These are phyloP conservation scores for Schrankia costaestrigalis DNA, from an alignment of 2,888 invertebrate genomes.

Conservation along the genomic window DNA sequence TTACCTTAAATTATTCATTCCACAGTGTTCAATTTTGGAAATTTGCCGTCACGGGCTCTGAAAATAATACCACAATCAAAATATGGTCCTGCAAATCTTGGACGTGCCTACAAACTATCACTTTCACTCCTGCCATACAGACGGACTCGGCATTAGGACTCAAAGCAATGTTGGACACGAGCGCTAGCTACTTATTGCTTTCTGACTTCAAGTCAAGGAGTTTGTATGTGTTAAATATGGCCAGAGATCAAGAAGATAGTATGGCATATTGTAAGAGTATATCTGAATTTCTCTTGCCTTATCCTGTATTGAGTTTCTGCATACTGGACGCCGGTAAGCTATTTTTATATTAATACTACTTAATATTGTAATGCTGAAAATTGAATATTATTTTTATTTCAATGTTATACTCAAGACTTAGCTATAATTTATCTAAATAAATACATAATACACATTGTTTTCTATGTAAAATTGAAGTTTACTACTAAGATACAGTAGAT, in stretches of 20 bases:
- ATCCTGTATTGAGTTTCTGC: conserved; percentile 93
- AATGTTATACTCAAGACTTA: too few relatives aligned
- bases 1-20: too few relatives aligned
- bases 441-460: too few relatives aligned
- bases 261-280: conserved; percentile 86
- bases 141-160: conserved; percentile 67
- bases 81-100: conserved; percentile 97
- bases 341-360: too few relatives aligned
- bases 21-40: conserved; percentile 91
- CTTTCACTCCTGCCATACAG: conserved; percentile 80
- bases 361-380: too few relatives aligned
- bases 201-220: conserved; percentile 93
- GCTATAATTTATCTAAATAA: too few relatives aligned
- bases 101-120: conserved; percentile 94
- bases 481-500: too few relatives aligned
- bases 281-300: conserved; percentile 92
- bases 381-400: neutral
- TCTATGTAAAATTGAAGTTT: too few relatives aligned
- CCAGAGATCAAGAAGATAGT: conserved; percentile 70
- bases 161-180: conserved; percentile 91
- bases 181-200: conserved; percentile 91
- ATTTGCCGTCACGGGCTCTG: conserved; percentile 94
- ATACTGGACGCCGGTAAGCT: conserved; percentile 89
- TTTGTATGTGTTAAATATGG: conserved; percentile 89
- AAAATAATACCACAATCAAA: conserved; percentile 94